Evolutionary conservation across 2,888 invertebrate species (phyloP), one percentile per base, ranked within the genome.

Genomic region (Eristalinus aeneus): DNA sequence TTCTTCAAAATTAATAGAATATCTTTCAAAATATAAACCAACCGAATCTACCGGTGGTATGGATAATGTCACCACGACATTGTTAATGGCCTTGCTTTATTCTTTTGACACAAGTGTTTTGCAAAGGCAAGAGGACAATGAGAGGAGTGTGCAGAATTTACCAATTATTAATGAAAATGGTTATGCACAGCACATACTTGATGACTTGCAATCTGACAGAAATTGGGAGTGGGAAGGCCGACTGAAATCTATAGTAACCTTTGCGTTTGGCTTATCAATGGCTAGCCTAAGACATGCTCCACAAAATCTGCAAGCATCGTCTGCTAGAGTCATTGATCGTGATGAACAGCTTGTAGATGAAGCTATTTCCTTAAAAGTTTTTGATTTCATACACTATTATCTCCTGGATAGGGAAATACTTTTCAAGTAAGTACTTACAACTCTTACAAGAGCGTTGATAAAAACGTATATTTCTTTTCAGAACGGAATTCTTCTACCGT

Each of bases 51-150:
- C 95, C 1, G 97, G 97, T 1, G 95, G 95, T 11, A 93, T 98
- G 23, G 97, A 97, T 91, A 95, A 96, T 89, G 95, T 97, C 1
- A 96, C 96, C 0, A 92, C 97, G 2, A 96, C 96, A 0, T 92
- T 98, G 34, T 94, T 97, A 85, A 96, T 98, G 96, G 95, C 98
- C 0, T 92, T 98, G 56, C 91, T 98, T 2, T 97, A 97, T 91
- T 95, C 96, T 0, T 93, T 98, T 74, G 98, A 98, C 92, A 93
- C 97, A 10, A 97, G 97, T 88, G 94, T 96, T 23, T 92, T 98
- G 72, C 95, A 95, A 89, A 94, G 94, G 68, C 94, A 95, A 34
- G 97, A 97, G 91, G 96, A 96, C 90, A 95, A 96, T 74, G 97
- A 96, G 92, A 95, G 95, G 84, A 90, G 95, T 22, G 94, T 96